Percentiles rank a stretch among this genome's conserved stretches.
Conservation (phyloP, 2,113 vertebrate species). For the Dasypus novemcinctus region DNA sequence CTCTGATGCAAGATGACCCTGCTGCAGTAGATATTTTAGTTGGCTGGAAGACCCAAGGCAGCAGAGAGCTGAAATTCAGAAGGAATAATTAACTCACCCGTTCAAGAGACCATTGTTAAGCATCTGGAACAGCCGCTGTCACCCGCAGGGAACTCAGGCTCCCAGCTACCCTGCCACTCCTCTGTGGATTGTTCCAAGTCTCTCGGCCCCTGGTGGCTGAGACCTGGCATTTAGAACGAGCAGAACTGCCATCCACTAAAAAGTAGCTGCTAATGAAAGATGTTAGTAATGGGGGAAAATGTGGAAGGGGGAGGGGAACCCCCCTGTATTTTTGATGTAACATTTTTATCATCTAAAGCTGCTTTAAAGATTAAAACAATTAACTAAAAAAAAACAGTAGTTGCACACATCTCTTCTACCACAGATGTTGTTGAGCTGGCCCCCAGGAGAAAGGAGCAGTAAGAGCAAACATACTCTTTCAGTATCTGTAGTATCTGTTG, state of each 20-base stretch:
- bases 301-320: too few species aligned
- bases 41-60: background rate
- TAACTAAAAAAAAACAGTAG: too few species aligned
- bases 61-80: background rate
- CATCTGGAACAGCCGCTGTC: background rate
- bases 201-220: background rate
- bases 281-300: too few species aligned
- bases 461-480: too few species aligned
- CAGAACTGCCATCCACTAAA: background rate
- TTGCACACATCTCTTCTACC: background rate
- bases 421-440: background rate
- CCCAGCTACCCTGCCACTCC: background rate
- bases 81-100: background rate
- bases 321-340: too few species aligned
- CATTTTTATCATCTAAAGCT: too few species aligned
- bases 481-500: background rate
- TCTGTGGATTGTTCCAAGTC: too few species aligned
- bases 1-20: conserved; percentile 11
- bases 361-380: too few species aligned
- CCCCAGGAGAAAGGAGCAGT: background rate
- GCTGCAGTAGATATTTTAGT: background rate
- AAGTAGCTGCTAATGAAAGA: background rate
- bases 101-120: background rate
- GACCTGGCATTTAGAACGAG: background rate
- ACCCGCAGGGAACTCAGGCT: background rate